These are phyloP conservation scores for Sclerodermus sp. DNA, from an alignment of 2,888 invertebrate species.

Conservation along the genomic window DNA sequence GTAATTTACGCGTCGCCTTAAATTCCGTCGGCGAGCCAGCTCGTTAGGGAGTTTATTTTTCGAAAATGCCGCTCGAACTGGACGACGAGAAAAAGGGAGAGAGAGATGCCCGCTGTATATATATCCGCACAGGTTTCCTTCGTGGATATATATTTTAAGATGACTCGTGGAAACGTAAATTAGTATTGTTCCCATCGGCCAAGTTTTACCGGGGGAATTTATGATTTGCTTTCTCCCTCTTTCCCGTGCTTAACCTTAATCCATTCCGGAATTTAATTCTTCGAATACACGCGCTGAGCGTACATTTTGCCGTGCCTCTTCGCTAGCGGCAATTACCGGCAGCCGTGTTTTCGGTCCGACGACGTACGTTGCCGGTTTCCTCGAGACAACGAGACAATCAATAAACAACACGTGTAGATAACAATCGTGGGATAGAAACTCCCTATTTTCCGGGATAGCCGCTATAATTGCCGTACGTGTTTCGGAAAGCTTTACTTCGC, in stretches of 20 bases:
- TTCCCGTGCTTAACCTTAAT: conserved; percentile 11
- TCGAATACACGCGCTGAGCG: conserved; percentile 21
- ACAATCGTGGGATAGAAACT: conserved; percentile 52
- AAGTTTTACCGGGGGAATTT: not conserved
- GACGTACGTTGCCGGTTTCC: conserved; percentile 31
- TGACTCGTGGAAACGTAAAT: not conserved
- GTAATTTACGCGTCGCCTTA: too few relatives aligned
- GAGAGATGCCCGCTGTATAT: not conserved
- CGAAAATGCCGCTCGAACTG: too few relatives aligned
- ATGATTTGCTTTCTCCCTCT: too few relatives aligned
- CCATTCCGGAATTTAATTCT: conserved; percentile 19
- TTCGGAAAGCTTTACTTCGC: conserved; percentile 27
- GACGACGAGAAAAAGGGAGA: not conserved
- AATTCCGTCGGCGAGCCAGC: too few relatives aligned
- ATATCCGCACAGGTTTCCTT: too few relatives aligned
- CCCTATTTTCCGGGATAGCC: conserved; percentile 50
- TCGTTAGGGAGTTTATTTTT: too few relatives aligned
- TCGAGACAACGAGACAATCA: conserved; percentile 53
- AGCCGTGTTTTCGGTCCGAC: conserved; percentile 42
- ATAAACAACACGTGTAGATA: conserved; percentile 57
- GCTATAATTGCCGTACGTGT: conserved; percentile 54
- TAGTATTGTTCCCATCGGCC: not conserved
- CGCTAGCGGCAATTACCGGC: conserved; percentile 45
- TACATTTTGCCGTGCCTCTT: conserved; percentile 34
- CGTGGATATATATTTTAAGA: not conserved